A percentile compares a stretch with the other conserved stretches of the same genome.
These are phyloP conservation scores for Heterochromis multidens DNA, from an alignment of 2,113 vertebrate species.

Conservation along the genomic window DNA sequence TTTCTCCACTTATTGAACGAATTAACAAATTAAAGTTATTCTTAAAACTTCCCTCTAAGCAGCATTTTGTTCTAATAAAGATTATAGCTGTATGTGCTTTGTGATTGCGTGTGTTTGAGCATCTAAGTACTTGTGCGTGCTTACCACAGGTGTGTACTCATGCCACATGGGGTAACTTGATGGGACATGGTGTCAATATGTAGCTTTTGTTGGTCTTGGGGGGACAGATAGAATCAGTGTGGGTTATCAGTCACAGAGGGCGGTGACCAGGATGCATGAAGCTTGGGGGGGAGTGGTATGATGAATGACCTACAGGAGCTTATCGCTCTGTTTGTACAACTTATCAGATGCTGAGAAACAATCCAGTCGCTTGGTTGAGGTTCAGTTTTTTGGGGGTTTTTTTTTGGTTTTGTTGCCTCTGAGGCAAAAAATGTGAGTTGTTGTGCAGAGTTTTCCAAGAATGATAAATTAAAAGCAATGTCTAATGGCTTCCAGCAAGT, in stretches of 20 bases:
- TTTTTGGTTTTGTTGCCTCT: neutral
- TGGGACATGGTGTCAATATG: constrained; percentile 36
- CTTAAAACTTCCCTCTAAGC: neutral
- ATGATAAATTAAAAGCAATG: neutral
- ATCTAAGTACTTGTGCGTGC: constrained; percentile 2
- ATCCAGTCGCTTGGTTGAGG: neutral
- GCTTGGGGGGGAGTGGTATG: constrained; percentile 33
- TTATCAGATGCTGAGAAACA: constrained; percentile 50
- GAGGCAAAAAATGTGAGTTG: constrained; percentile 26
- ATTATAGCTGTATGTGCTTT: constrained; percentile 19
- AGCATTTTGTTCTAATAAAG: constrained; percentile 32
- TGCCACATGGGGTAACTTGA: neutral
- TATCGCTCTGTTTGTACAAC: constrained; percentile 45
- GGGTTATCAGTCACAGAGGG: constrained; percentile 49
- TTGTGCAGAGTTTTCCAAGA: neutral
- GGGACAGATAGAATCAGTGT: constrained; percentile 52
- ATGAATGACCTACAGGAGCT: constrained; percentile 47
- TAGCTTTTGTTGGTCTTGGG: constrained; percentile 37
- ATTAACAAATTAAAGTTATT: neutral
- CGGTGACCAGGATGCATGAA: constrained; percentile 43
- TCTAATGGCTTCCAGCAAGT: neutral
- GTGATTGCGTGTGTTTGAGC: constrained; percentile 7
- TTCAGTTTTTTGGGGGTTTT: neutral
- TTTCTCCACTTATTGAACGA: constrained; percentile 15
- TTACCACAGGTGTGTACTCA: constrained; percentile 8